Evolutionary conservation across 2,113 vertebrate genomes (phyloP).

Genomic region (Candoia aspera): DNA sequence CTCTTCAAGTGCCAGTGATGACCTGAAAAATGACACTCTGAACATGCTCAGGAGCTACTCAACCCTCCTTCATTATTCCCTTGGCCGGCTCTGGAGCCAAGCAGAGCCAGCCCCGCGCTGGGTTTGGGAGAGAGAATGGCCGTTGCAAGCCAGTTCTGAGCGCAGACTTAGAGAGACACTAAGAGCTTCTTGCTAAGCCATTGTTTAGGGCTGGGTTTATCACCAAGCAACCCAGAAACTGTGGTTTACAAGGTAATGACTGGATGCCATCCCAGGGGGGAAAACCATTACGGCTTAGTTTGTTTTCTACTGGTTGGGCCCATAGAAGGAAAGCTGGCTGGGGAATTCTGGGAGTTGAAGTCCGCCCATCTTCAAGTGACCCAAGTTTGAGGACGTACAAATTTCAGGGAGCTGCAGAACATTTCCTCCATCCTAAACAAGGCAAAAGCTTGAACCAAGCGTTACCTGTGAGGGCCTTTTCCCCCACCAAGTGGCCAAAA

Average conservation of each 20-base stretch:
- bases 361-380: neutral
- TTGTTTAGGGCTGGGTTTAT: neutral
- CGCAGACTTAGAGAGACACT: neutral
- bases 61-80: too few species aligned
- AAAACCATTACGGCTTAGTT: neutral
- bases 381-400: too few species aligned
- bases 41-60: neutral
- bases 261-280: neutral
- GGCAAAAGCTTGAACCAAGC: too few species aligned
- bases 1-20: neutral
- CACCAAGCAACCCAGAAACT: neutral
- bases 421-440: too few species aligned
- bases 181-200: neutral
- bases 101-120: accelerated
- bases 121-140: too few species aligned
- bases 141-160: neutral
- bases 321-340: neutral
- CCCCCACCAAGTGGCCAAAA: too few species aligned
- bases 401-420: too few species aligned
- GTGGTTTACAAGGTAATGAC: neutral
- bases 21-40: neutral
- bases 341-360: too few species aligned
- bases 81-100: too few species aligned
- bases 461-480: too few species aligned
- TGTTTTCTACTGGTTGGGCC: neutral